Base-by-base conservation (phyloP, 1,140 invertebrate species). In the Apis dorsata region DNA sequence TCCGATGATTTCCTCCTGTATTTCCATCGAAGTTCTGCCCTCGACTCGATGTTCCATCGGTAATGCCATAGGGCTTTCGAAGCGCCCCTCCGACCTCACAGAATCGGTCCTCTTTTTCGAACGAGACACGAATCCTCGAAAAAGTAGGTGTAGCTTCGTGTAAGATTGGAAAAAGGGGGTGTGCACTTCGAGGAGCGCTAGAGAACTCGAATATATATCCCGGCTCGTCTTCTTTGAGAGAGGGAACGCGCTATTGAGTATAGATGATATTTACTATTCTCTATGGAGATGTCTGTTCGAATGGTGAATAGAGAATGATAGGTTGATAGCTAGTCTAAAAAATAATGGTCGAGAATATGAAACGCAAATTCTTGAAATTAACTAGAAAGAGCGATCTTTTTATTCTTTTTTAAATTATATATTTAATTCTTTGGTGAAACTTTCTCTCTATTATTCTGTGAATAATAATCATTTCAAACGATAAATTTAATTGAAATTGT, bases 1-100 rank as follows among this genome's bases (percentile, higher is more conserved):
- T 55, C 79, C 65, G 79, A 82, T 83, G 73, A 85, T 78, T 87
- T 85, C 69, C 63, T 60, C 60, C 44, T 51, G 79, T 71, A 63
- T 87, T 88, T 84, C 78, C 65, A 84, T 81, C 55, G 51, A 51
- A 60, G 63, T 34, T 21, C 53, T 21, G 49, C 21, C n/a, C 53
- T 49, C 59, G 66, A 63, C 28, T 44, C 34, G 34, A 44, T 13
- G 70, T 55, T 28, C 53, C n/a, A 19, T 17, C 19, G 51, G 65
- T 49, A 71, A 63, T 79, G 57, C 81, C 75, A 65, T 65, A 49
- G 76, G 75, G 75, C 66, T 83, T 55, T 75, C 59, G 57, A 62
- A 34, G 34, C 28, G 59, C 44, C n/a, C 21, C 57, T 24, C 51
- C 55, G 15, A 13, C 28, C 34, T 21, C 19, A 51, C 68, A 49